These are phyloP conservation scores for Thryonomys swinderianus DNA, from an alignment of 2,113 vertebrate species.

Conservation along the genomic window DNA sequence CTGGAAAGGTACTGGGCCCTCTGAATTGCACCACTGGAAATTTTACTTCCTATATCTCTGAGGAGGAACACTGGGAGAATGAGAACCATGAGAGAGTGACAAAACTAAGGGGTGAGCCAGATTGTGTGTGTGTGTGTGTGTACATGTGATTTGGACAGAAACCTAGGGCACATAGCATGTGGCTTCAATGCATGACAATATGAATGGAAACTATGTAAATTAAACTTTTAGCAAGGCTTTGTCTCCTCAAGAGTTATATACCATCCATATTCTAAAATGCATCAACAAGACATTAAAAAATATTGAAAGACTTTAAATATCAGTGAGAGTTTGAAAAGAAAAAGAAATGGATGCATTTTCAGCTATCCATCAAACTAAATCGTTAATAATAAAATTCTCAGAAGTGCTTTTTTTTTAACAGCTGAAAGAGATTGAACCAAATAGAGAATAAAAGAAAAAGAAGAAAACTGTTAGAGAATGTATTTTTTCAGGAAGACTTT, in stretches of 20 bases:
- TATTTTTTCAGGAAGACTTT: background rate
- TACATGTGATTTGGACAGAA: background rate
- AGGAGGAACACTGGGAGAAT: background rate
- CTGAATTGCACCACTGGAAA: background rate
- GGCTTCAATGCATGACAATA: background rate
- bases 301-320: background rate
- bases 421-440: background rate
- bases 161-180: background rate
- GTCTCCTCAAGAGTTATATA: background rate
- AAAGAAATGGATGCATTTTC: background rate
- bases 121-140: fast-evolving
- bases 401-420: background rate
- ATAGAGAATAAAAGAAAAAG: background rate
- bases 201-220: background rate
- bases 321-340: background rate
- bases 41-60: background rate
- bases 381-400: background rate
- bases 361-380: background rate
- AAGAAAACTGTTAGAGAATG: background rate
- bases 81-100: background rate
- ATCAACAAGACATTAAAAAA: background rate
- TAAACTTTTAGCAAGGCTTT: background rate
- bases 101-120: background rate
- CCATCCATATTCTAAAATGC: background rate
- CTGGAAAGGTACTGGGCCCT: background rate